A percentile compares a stretch with the other conserved stretches of the same genome.
Evolutionary conservation across 2,888 invertebrate species (phyloP).

Genomic region (Hypena proboscidalis): DNA sequence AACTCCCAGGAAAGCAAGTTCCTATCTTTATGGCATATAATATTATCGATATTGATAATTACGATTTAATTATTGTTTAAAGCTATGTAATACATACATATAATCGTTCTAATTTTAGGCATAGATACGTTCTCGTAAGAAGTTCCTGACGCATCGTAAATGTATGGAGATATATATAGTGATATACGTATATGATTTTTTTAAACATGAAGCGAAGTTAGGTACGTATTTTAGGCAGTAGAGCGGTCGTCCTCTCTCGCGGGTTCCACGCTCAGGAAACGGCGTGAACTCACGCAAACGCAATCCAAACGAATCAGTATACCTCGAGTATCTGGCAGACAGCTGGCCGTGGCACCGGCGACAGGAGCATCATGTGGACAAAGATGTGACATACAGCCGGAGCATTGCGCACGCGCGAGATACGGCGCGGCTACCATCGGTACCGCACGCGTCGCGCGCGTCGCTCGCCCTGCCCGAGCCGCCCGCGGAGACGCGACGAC

Average conservation of each 20-base stretch:
- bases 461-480: conserved; percentile 47
- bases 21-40: conserved; percentile 87
- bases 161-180: conserved; percentile 85
- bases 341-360: conserved; percentile 20
- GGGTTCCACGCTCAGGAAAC: conserved; percentile 57
- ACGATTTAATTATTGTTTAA: conserved; percentile 86
- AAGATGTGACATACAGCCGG: conserved; percentile 29
- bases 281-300: conserved; percentile 43
- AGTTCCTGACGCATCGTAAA: conserved; percentile 86
- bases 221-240: conserved; percentile 84
- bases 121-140: conserved; percentile 86
- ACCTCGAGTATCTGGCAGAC: conserved; percentile 19
- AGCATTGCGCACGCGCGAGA: conserved; percentile 34
- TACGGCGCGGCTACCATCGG: conserved; percentile 30
- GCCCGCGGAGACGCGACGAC: conserved; percentile 79
- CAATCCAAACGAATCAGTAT: conserved; percentile 35
- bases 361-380: conserved; percentile 19
- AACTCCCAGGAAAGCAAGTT: conserved; percentile 86
- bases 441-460: conserved; percentile 39
- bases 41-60: conserved; percentile 86
- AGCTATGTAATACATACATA: conserved; percentile 87
- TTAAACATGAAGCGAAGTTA: conserved; percentile 84
- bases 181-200: conserved; percentile 85
- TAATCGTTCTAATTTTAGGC: conserved; percentile 86
- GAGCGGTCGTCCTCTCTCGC: conserved; percentile 81